Evolutionary conservation across 2,888 invertebrate genomes (phyloP).

Genomic region (Ectemnius cavifrons): DNA sequence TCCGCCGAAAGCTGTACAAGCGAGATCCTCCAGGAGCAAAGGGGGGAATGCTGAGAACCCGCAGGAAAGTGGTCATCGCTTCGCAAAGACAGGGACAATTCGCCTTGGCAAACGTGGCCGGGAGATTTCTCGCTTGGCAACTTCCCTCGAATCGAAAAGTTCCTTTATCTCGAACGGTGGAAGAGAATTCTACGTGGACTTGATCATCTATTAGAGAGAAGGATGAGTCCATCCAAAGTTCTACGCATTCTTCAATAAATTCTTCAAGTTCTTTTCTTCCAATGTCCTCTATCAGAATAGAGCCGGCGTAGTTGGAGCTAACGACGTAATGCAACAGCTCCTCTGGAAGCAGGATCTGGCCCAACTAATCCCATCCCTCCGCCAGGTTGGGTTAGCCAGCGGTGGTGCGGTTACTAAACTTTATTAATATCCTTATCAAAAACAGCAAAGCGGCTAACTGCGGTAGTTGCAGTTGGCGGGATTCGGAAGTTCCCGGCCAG

Average conservation of each 20-base stretch:
- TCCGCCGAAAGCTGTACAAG: constrained; percentile 73
- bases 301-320: no score
- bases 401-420: constrained; percentile 57
- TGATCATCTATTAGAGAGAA: no score
- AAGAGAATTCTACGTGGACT: no score
- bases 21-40: constrained; percentile 25
- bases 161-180: no score
- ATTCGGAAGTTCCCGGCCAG: constrained; percentile 61
- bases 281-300: no score
- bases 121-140: constrained; percentile 5
- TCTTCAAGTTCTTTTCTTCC: no score
- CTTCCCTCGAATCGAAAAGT: neutral
- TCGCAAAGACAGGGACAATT: constrained; percentile 38
- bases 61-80: constrained; percentile 44
- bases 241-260: no score
- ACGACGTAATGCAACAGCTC: no score
- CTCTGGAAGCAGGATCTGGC: no score
- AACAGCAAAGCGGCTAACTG: constrained; percentile 65
- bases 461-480: constrained; percentile 66
- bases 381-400: neutral
- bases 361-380: no score
- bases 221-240: no score
- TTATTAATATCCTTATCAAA: constrained; percentile 76
- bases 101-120: constrained; percentile 26
- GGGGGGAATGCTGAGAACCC: neutral